Conservation (phyloP, 2,888 invertebrate species). For the Trissonchulus latispiculum region DNA sequence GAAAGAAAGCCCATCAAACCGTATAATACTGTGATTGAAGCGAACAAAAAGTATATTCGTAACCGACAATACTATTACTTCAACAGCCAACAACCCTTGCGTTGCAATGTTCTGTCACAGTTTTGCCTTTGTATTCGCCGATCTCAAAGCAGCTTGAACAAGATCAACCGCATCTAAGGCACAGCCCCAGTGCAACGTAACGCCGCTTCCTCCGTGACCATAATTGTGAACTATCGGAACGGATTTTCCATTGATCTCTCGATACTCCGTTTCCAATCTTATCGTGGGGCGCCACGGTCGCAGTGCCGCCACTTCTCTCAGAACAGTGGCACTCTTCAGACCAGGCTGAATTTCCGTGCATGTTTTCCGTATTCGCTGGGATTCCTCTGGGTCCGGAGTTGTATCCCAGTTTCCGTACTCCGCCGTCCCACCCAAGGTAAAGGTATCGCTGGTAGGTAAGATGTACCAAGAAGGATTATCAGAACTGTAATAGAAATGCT, state of each 20-base stretch:
- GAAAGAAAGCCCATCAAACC: too few relatives aligned
- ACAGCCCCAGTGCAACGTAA: slow-evolving; percentile 78
- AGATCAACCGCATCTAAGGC: slow-evolving; percentile 63
- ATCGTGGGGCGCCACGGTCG: slow-evolving; percentile 62
- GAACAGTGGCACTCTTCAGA: slow-evolving; percentile 49
- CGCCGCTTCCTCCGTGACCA: slow-evolving; percentile 87
- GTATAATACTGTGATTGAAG: too few relatives aligned
- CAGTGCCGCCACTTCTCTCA: slow-evolving; percentile 69
- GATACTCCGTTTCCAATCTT: slow-evolving; percentile 46
- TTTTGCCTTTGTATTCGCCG: too few relatives aligned
- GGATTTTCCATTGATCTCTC: slow-evolving; percentile 20
- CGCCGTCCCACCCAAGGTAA: slow-evolving; percentile 72
- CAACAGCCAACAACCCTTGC: too few relatives aligned
- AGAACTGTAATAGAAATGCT: slow-evolving; percentile 66
- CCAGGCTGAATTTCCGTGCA: neutral
- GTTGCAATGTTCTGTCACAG: too few relatives aligned
- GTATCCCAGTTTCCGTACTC: slow-evolving; percentile 67
- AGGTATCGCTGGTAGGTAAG: slow-evolving; percentile 30
- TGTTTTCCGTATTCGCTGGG: neutral
- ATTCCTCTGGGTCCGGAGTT: slow-evolving; percentile 53
- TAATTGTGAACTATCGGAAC: slow-evolving; percentile 65
- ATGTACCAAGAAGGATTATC: slow-evolving; percentile 62
- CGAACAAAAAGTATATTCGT: too few relatives aligned
- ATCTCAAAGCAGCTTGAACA: too few relatives aligned
- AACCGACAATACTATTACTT: too few relatives aligned